phyloP scores from a whole-genome alignment of 2,888 invertebrate genomes.

The Brachyptera risi region DNA sequence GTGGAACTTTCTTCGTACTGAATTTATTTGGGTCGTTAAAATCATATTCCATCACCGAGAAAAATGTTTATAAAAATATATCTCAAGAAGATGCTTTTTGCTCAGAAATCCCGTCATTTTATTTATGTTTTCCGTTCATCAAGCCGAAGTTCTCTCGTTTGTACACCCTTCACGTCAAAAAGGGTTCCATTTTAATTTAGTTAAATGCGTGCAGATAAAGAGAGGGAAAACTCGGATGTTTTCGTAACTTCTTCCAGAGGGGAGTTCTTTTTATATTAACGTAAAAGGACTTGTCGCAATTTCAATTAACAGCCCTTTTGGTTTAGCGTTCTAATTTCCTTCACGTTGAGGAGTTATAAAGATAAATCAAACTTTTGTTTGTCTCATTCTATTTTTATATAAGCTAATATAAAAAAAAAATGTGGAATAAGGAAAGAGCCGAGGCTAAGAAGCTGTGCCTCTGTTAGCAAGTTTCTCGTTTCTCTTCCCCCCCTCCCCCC shows the following conservation, averaged over 20 bases:
- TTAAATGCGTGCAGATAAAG: not conserved
- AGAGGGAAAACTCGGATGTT: not conserved
- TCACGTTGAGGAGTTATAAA: not conserved
- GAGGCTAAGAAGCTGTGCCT: not conserved
- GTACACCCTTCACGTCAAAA: no score
- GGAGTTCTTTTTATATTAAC: slow-evolving; percentile 13
- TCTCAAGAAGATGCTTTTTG: no score
- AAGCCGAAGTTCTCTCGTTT: no score
- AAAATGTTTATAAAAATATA: no score
- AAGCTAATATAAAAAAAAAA: slow-evolving; percentile 8
- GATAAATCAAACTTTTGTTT: slow-evolving; percentile 21
- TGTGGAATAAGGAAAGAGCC: not conserved
- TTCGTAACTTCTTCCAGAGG: not conserved
- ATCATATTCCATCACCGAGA: no score
- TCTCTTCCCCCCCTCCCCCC: slow-evolving; percentile 41
- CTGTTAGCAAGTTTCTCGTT: slow-evolving; percentile 10
- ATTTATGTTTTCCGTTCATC: no score
- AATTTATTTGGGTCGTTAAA: no score
- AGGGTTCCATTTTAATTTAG: not conserved
- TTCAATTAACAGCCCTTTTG: slow-evolving; percentile 25
- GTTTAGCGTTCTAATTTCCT: slow-evolving; percentile 15
- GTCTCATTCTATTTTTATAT: slow-evolving; percentile 13
- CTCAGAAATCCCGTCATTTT: no score
- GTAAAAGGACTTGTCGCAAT: slow-evolving; percentile 23
- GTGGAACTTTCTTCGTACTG: no score